These are phyloP conservation scores for Syrista parreyssii DNA, from an alignment of 2,888 invertebrate species.

Conservation along the genomic window DNA sequence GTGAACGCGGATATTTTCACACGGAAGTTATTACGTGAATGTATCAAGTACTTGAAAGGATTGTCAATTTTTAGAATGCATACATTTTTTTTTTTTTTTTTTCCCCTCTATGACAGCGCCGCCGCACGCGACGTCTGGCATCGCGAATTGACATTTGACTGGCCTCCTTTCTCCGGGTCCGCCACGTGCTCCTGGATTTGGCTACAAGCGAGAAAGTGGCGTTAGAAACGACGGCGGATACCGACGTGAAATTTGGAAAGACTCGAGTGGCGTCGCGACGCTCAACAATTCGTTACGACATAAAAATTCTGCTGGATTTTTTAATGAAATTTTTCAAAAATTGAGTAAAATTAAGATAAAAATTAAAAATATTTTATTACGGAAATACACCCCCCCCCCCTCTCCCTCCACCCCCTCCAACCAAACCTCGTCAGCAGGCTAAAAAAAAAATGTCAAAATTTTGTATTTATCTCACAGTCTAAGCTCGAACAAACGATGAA, in stretches of 20 bases:
- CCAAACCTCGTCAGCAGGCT: too few species aligned
- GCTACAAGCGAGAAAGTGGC: neutral
- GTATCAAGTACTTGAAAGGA: neutral
- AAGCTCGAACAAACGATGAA: neutral
- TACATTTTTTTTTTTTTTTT: neutral
- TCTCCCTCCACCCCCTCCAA: too few species aligned
- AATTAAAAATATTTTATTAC: neutral
- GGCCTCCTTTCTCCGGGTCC: constrained; percentile 38
- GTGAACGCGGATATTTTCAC: neutral
- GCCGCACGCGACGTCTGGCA: neutral
- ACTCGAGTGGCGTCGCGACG: neutral
- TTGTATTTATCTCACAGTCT: too few species aligned
- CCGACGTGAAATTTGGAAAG: constrained; percentile 3
- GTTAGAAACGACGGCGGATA: neutral
- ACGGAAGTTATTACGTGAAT: neutral
- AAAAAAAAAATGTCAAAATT: too few species aligned
- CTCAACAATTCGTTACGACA: neutral
- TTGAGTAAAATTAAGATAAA: too few species aligned
- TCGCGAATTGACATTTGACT: constrained; percentile 35
- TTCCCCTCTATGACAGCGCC: neutral
- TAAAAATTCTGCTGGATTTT: neutral
- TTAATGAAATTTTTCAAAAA: neutral
- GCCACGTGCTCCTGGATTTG: constrained; percentile 5
- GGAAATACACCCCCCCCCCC: neutral
- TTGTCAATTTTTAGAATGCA: neutral